A percentile compares a stretch with the other conserved stretches of the same genome.
These are phyloP conservation scores for Hymenopus coronatus DNA, from an alignment of 2,888 invertebrate species.

Conservation along the genomic window DNA sequence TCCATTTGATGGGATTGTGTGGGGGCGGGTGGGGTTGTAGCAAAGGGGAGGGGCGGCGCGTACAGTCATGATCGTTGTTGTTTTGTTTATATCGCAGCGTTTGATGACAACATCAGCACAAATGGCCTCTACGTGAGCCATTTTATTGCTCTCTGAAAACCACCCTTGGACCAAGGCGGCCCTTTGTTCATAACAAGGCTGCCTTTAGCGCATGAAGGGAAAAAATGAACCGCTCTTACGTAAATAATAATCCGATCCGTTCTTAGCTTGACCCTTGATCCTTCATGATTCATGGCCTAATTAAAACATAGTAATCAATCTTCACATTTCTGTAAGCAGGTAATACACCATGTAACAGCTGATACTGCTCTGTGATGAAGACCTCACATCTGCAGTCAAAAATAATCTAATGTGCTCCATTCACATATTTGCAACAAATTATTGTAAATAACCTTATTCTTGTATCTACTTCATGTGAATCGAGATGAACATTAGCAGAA, in stretches of 20 bases:
- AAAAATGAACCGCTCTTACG: neutral
- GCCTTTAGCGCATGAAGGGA: neutral
- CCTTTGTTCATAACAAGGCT: neutral
- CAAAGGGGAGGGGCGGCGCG: neutral
- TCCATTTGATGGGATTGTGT: slow-evolving; percentile 34
- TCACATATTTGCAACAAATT: too few relatives aligned
- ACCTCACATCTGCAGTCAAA: too few relatives aligned
- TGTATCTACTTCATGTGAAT: too few relatives aligned
- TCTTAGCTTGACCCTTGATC: neutral
- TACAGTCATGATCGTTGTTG: slow-evolving; percentile 18
- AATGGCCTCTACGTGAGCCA: neutral
- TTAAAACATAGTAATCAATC: neutral
- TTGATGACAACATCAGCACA: neutral
- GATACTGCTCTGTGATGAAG: too few relatives aligned
- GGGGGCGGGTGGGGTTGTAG: slow-evolving; percentile 3
- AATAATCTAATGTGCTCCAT: too few relatives aligned
- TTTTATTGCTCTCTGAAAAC: neutral
- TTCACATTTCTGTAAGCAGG: neutral
- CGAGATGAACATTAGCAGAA: too few relatives aligned
- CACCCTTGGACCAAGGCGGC: neutral
- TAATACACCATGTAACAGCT: neutral
- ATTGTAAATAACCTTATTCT: too few relatives aligned
- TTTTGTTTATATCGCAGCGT: slow-evolving; percentile 1
- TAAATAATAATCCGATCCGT: neutral
- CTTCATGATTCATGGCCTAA: neutral